Evolutionary conservation across 2,797 vertebrate genomes (phyloP).

Genomic region (Centroberyx gerrardi): DNA sequence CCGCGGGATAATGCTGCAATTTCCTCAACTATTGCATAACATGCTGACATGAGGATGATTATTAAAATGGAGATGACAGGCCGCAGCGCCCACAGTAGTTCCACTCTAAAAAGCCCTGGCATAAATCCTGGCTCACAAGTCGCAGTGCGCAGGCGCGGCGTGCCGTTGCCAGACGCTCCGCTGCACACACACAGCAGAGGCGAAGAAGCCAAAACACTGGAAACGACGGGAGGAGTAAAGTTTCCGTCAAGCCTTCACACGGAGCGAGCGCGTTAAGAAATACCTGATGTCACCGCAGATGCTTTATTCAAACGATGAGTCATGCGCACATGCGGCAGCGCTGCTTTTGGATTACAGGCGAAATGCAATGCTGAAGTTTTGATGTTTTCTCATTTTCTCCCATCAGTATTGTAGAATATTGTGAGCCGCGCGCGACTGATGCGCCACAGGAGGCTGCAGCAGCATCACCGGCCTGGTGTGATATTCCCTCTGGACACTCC

Average conservation of each 20-base stretch:
- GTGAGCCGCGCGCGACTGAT: background rate
- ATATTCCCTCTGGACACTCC: background rate
- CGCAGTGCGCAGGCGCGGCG: slow-evolving; percentile 11
- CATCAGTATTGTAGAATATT: background rate
- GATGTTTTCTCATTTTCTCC: too few species aligned
- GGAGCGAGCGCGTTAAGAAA: background rate
- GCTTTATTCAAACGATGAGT: too few species aligned
- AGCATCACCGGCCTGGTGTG: background rate
- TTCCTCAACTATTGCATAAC: too few species aligned
- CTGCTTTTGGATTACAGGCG: too few species aligned
- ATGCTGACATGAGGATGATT: too few species aligned
- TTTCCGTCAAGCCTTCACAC: slow-evolving; percentile 15
- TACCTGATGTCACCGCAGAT: background rate
- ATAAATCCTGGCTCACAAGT: background rate
- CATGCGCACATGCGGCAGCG: too few species aligned
- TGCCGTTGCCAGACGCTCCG: slow-evolving; percentile 49
- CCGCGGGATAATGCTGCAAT: too few species aligned
- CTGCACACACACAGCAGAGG: slow-evolving; percentile 30
- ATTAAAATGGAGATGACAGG: too few species aligned
- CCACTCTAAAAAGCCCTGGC: too few species aligned
- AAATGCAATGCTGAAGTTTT: too few species aligned
- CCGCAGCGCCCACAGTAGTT: too few species aligned
- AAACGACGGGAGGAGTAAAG: slow-evolving; percentile 1
- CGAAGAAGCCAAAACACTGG: slow-evolving; percentile 44
- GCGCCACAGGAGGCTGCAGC: background rate